Evolutionary conservation across 2,113 vertebrate species (phyloP).

Genomic region (Clupea harengus): DNA sequence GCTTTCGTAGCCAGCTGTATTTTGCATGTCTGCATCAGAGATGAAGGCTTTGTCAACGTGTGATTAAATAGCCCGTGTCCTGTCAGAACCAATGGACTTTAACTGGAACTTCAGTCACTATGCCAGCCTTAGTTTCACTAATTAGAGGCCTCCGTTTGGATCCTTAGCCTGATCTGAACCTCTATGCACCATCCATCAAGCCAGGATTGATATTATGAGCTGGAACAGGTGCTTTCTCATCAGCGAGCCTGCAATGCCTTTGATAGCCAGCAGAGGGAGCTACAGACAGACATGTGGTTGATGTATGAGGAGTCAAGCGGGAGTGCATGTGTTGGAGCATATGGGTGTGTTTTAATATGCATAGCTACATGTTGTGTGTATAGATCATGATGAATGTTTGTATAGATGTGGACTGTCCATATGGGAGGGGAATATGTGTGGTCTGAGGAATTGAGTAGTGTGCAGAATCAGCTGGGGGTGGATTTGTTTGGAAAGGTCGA

Average conservation of each 20-base stretch:
- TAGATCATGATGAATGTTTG: background rate
- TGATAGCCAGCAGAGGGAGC: constrained; percentile 21
- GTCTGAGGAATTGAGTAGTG: background rate
- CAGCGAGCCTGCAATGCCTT: background rate
- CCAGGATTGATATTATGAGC: background rate
- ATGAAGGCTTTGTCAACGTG: background rate
- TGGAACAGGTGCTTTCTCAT: background rate
- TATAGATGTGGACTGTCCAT: background rate
- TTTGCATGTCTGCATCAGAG: background rate
- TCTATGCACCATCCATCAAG: background rate
- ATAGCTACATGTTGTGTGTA: background rate
- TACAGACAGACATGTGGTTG: constrained; percentile 18
- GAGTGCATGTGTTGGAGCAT: background rate
- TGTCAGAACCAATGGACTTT: background rate
- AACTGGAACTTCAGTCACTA: background rate
- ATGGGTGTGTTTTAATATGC: background rate
- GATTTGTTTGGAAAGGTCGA: background rate
- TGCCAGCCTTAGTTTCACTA: background rate
- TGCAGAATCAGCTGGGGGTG: background rate
- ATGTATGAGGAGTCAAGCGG: background rate
- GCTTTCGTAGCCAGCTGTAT: background rate
- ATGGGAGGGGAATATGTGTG: background rate
- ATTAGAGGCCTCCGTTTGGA: background rate
- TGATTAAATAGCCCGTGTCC: background rate
- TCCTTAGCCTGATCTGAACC: background rate